Conservation (phyloP, 30 jellyfish, hydroid and myxozoan genomes). For the Cassiopea andromeda region DNA sequence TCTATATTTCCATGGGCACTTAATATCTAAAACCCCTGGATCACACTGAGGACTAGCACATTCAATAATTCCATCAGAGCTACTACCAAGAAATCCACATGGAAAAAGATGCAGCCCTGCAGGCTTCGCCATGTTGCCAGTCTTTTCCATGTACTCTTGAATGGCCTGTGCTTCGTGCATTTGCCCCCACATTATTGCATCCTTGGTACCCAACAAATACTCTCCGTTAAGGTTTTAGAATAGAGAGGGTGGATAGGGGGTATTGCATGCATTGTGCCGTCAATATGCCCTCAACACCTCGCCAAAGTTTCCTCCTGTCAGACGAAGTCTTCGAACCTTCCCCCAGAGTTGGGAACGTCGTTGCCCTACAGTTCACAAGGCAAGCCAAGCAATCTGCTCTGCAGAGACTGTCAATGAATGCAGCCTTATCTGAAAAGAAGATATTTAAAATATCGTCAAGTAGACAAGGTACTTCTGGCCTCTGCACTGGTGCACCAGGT, state of each 20-base stretch:
- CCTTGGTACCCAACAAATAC: conserved; percentile 11
- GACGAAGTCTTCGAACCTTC: conserved; percentile 1
- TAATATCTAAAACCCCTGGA: too few species aligned
- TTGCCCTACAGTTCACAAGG: neutral
- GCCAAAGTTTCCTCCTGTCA: conserved; percentile 28
- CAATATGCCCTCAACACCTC: neutral
- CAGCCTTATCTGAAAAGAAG: neutral
- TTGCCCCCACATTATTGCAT: conserved; percentile 29
- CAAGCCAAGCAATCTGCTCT: conserved; percentile 19
- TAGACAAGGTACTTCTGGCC: neutral
- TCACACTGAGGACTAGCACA: too few species aligned
- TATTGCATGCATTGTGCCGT: neutral
- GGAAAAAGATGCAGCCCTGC: neutral
- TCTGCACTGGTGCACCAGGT: neutral
- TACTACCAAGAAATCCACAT: too few species aligned
- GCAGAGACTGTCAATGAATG: conserved; percentile 8
- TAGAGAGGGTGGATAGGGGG: conserved; percentile 19
- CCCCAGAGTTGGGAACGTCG: neutral
- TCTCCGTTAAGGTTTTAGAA: conserved; percentile 2
- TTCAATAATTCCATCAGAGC: too few species aligned
- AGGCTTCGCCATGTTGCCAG: neutral
- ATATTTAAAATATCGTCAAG: neutral
- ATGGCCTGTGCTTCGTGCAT: neutral
- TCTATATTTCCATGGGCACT: neutral
- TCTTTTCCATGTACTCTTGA: neutral